Percentiles rank a stretch among this genome's conserved stretches.
Evolutionary conservation across 2,797 vertebrate genomes (phyloP).

Genomic region (Lacerta bilineata): DNA sequence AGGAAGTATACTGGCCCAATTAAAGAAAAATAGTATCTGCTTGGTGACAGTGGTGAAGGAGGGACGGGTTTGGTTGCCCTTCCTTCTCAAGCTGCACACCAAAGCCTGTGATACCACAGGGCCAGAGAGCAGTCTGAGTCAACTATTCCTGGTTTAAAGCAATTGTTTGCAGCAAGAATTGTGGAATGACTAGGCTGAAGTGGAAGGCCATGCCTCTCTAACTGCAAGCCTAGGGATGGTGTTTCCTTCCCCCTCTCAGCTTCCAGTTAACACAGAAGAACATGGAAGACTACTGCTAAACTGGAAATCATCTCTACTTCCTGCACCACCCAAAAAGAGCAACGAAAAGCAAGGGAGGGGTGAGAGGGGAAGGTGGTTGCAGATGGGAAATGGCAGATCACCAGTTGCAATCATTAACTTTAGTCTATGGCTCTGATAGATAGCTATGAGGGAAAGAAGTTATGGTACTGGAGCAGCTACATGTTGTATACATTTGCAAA

Average conservation of each 20-base stretch:
- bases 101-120: neutral
- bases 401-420: neutral
- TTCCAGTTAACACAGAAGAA: neutral
- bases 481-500: neutral
- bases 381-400: neutral
- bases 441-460: neutral
- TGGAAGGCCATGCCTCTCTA: neutral
- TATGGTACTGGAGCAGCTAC: neutral
- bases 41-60: neutral
- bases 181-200: neutral
- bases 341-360: neutral
- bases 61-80: neutral
- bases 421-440: neutral
- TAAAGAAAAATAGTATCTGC: neutral
- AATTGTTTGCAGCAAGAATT: neutral
- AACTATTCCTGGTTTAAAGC: neutral
- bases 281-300: neutral
- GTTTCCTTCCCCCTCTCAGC: neutral
- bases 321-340: neutral
- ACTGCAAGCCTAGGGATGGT: too few species aligned
- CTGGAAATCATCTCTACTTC: neutral
- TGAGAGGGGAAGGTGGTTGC: neutral
- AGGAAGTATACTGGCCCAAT: neutral
- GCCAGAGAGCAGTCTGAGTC: neutral
- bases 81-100: neutral